Evolutionary conservation across 92 coral and sea anemone genomes (phyloP), one percentile per base, ranked within the genome.

Genomic region (Umimayanthus kanabou): DNA sequence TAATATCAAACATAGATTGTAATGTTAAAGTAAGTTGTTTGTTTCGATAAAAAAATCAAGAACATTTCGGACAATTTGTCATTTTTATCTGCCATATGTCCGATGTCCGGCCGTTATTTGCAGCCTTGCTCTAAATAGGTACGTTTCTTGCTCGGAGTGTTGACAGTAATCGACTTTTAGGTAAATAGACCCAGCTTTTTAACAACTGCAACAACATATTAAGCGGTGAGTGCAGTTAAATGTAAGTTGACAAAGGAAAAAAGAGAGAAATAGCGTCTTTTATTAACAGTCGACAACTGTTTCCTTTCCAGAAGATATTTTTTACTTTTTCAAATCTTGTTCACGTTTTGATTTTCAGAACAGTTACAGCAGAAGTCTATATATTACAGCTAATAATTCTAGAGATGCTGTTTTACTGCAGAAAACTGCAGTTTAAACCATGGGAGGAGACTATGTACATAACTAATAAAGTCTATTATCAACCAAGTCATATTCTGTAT

Each of bases 381-480:
- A 81, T 69, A 33, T 45, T 37, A 9, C 25, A 40, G 85, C 76
- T 39, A 33, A 47, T 26, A 67, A 70, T 42, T 25, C 77, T 73
- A 66, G 40, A 15, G 37, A 26, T 81, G 70, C 39, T 53, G 75
- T 65, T 39, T 81, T 26, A 3, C 61, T 77, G 72, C 65, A 69
- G 77, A 82, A 30, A 73, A 3, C 4, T 39, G 18, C 39, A 15
- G 43, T 39, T 37, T 30, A 15, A 39, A 39, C 23, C 28, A 28
- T 73, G 70, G 78, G 30, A 83, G 87, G 45, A 83, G 87, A 69
- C 42, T 45, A 45, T 83, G 87, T 83, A 83, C 74, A 49, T 83
- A 82, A 42, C 76, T n/a, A 43, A 70, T 47, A 28, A 70, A 57
- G 79, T 83, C 23, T 83, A 83, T 67, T 69, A 83, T 25, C 78